These are phyloP conservation scores for Arctocebus calabarensis DNA, from an alignment of 2,797 vertebrate species.

Conservation along the genomic window DNA sequence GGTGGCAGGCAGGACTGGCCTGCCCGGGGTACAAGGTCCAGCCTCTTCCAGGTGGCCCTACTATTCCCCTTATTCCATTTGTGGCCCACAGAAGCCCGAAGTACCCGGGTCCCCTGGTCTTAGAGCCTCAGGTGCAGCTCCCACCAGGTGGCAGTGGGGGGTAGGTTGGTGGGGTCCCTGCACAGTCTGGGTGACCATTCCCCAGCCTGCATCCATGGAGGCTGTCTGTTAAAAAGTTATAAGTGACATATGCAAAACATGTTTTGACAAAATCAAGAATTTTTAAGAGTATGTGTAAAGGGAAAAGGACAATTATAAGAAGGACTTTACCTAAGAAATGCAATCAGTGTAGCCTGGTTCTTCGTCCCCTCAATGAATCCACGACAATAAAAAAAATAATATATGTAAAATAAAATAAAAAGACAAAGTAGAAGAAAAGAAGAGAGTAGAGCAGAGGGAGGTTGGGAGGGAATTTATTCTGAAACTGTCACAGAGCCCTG, in stretches of 20 bases:
- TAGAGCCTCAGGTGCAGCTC: neutral
- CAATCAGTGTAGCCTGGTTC: too few species aligned
- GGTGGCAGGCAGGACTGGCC: neutral
- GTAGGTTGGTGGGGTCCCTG: neutral
- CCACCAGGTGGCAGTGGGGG: neutral
- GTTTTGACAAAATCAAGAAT: neutral
- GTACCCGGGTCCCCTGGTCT: neutral
- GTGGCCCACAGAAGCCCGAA: neutral
- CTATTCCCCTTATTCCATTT: accelerated
- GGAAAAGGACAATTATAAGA: too few species aligned
- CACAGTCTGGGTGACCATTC: neutral
- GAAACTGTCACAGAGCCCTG: too few species aligned
- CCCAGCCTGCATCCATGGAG: neutral
- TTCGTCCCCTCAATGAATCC: too few species aligned
- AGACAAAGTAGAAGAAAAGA: neutral
- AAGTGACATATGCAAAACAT: neutral
- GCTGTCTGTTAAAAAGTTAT: neutral
- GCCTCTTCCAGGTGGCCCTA: too few species aligned
- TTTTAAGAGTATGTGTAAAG: neutral
- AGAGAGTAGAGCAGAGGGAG: neutral
- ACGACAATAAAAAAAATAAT: too few species aligned
- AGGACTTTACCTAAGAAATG: too few species aligned
- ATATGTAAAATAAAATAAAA: too few species aligned
- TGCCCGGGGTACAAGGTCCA: neutral
- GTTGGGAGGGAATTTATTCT: too few species aligned